These are phyloP conservation scores for Cremastinae sp. DNA, from an alignment of 2,888 invertebrate species.

Conservation along the genomic window DNA sequence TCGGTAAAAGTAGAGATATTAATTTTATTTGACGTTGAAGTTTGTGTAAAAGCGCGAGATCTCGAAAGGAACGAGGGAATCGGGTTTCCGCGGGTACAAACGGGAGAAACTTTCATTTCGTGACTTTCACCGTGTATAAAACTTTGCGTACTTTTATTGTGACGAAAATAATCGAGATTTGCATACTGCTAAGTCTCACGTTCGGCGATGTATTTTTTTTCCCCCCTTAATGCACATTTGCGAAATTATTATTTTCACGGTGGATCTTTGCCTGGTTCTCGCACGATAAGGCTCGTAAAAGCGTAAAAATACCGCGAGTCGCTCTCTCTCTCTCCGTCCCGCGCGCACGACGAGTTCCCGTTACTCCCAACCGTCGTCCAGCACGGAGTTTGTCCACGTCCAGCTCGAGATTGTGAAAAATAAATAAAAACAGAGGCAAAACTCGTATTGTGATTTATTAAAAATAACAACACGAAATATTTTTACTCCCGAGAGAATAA, in stretches of 20 bases:
- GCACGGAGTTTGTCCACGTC: background rate
- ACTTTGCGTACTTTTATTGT: background rate
- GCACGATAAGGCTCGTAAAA: background rate
- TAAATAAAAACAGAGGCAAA: background rate
- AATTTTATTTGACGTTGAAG: background rate
- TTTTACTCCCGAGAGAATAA: no score
- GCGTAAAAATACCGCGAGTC: background rate
- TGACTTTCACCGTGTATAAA: constrained; percentile 46
- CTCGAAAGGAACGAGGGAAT: constrained; percentile 29
- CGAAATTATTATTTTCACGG: background rate
- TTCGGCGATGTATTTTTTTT: no score
- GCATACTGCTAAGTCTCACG: background rate
- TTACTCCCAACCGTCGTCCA: constrained; percentile 15
- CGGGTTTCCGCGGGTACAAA: constrained; percentile 17
- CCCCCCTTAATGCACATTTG: background rate
- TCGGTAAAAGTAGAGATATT: no score
- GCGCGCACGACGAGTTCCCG: constrained; percentile 10
- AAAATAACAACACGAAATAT: no score
- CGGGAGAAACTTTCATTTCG: constrained; percentile 46
- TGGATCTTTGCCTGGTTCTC: background rate
- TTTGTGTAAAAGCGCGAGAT: background rate
- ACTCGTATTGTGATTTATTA: no score
- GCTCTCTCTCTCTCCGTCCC: background rate
- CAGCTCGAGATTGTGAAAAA: background rate
- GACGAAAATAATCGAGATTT: constrained; percentile 16